Conservation (phyloP, 2,888 invertebrate species). For the Vannuccia rotundouncinata region DNA sequence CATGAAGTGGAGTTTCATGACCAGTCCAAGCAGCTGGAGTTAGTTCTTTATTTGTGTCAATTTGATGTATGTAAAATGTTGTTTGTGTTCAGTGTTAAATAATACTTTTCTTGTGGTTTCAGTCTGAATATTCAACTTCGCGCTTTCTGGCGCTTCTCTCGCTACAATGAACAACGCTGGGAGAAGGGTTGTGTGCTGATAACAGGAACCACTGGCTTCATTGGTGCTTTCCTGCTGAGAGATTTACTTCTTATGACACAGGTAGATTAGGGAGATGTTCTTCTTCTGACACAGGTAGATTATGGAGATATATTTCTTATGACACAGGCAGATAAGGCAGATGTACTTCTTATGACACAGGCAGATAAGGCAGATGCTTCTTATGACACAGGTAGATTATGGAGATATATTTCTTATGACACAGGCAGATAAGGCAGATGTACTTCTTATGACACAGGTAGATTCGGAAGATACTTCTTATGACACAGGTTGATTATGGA, state of each 20-base stretch:
- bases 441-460: no score
- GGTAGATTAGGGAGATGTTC: conserved; percentile 43
- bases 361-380: background rate
- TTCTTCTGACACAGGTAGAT: background rate
- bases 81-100: no score
- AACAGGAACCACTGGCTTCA: conserved; percentile 56
- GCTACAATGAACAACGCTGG: conserved; percentile 50
- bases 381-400: no score
- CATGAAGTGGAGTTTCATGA: conserved; percentile 49
- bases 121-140: conserved; percentile 57
- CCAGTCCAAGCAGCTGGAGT: no score
- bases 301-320: no score
- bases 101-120: conserved; percentile 33
- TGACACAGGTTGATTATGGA: no score
- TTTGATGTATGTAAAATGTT: no score
- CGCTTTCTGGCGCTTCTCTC: conserved; percentile 57
- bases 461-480: no score
- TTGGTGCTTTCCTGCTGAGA: conserved; percentile 54
- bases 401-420: no score
- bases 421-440: no score
- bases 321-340: no score
- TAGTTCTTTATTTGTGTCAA: no score
- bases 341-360: background rate
- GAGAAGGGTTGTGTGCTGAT: conserved; percentile 53
- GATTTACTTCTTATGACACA: conserved; percentile 51